These are phyloP conservation scores for Corvus cornix DNA, from an alignment of 2,113 vertebrate genomes.

Conservation along the genomic window DNA sequence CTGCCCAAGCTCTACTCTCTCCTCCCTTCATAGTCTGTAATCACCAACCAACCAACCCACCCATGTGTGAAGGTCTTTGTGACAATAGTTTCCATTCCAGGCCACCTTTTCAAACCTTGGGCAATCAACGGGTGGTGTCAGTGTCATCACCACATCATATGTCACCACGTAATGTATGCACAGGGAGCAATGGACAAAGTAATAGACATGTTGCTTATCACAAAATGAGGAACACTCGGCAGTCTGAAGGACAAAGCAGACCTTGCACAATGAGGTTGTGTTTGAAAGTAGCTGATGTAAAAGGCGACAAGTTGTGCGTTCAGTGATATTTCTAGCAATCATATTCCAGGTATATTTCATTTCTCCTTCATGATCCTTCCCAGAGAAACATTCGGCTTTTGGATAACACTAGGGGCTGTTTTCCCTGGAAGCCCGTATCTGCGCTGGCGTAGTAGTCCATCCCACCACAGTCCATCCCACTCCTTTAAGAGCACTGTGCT, in stretches of 20 bases:
- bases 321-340: background rate
- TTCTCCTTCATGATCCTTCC: background rate
- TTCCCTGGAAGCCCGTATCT: background rate
- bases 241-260: background rate
- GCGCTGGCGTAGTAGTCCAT: rapidly evolving
- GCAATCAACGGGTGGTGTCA: background rate
- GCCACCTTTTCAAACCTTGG: background rate
- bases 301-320: background rate
- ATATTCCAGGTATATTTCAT: background rate
- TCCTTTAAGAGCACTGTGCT: background rate
- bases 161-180: background rate
- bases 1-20: background rate
- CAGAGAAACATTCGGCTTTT: background rate
- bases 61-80: background rate
- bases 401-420: background rate
- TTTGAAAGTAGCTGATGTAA: background rate
- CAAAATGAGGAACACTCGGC: background rate
- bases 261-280: background rate
- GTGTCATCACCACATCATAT: background rate
- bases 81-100: background rate
- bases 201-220: background rate
- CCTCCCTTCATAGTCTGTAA: background rate
- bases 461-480: background rate
- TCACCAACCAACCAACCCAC: background rate
- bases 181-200: background rate